These are phyloP conservation scores for Pheosia gnoma DNA, from an alignment of 2,888 invertebrate genomes.

Conservation along the genomic window DNA sequence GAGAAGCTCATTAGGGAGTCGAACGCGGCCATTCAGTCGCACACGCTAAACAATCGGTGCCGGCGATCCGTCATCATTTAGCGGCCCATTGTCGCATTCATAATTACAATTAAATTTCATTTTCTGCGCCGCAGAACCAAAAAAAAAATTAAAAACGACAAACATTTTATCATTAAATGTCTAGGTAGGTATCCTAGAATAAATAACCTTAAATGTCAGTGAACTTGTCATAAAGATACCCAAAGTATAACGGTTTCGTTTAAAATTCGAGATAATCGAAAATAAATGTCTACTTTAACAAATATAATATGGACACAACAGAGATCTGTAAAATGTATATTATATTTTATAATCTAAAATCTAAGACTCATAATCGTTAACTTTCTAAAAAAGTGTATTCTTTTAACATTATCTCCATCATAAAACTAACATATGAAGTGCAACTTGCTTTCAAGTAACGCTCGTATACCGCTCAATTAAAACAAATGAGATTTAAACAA, in stretches of 20 bases:
- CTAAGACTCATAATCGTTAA: too few species aligned
- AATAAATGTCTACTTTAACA: too few species aligned
- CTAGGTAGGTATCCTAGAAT: too few species aligned
- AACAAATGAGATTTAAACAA: conserved; percentile 30
- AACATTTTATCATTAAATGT: neutral
- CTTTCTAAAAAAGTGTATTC: neutral
- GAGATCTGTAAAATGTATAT: too few species aligned
- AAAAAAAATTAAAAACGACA: conserved; percentile 39
- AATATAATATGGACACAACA: too few species aligned
- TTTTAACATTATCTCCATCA: neutral
- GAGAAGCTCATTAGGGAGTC: conserved; percentile 68
- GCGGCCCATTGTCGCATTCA: conserved; percentile 65
- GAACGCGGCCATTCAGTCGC: conserved; percentile 67
- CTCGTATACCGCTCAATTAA: conserved; percentile 25
- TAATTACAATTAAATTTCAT: conserved; percentile 66
- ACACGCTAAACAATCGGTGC: conserved; percentile 63
- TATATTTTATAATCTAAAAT: too few species aligned
- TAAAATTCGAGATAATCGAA: too few species aligned
- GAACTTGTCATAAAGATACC: too few species aligned
- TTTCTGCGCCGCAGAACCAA: conserved; percentile 51
- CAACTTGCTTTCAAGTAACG: conserved; percentile 7
- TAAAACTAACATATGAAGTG: neutral
- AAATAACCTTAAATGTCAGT: too few species aligned
- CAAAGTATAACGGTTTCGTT: too few species aligned
- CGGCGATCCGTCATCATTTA: conserved; percentile 65